phyloP scores from a whole-genome alignment of 2,888 invertebrate species.

The Meloe dianella region DNA sequence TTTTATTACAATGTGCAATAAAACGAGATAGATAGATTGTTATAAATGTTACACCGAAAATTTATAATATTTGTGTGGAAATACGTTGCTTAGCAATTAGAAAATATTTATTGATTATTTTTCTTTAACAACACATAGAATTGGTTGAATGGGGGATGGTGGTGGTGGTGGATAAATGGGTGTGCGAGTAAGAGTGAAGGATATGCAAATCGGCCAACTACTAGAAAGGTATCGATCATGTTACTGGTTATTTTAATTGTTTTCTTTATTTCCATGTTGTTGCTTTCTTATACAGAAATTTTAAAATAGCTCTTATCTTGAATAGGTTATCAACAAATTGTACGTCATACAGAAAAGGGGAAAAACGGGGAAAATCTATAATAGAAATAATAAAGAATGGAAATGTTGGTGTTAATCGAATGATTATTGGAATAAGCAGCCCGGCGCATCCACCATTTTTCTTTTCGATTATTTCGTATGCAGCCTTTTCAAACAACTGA shows the following conservation, averaged over 20 bases:
- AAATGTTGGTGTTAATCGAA: no score
- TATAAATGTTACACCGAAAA: slow-evolving; percentile 30
- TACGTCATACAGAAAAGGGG: no score
- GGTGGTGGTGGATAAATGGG: background rate
- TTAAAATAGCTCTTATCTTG: background rate
- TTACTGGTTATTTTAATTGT: background rate
- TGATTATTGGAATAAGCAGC: no score
- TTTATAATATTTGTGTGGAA: slow-evolving; percentile 53
- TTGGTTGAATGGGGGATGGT: background rate
- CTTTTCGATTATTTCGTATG: no score
- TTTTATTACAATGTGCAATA: background rate
- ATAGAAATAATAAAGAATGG: no score
- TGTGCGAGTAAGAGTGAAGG: background rate
- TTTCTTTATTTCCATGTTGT: background rate
- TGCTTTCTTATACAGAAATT: background rate
- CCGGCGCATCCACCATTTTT: slow-evolving; percentile 3
- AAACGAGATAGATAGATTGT: background rate
- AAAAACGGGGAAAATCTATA: no score
- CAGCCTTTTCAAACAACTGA: no score
- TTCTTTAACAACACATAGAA: slow-evolving; percentile 5
- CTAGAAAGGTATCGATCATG: background rate
- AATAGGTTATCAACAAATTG: no score
- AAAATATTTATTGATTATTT: slow-evolving; percentile 52
- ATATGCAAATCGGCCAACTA: slow-evolving; percentile 4
- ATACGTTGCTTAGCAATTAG: slow-evolving; percentile 57